Evolutionary conservation across 2,888 invertebrate species (phyloP).

Genomic region (Mesodorylaimus sp.): DNA sequence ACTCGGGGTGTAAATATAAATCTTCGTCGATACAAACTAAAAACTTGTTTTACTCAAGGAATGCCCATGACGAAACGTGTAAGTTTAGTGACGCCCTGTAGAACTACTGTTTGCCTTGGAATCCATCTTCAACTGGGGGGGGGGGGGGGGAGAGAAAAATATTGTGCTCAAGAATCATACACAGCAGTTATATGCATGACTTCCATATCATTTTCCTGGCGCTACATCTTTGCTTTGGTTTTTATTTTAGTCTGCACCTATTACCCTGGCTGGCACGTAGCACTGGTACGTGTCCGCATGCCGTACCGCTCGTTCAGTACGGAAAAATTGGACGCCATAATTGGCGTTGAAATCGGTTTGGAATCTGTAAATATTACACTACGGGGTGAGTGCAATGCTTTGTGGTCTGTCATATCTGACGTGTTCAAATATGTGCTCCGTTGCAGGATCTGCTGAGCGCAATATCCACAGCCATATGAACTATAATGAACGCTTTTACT

Average conservation of each 20-base stretch:
- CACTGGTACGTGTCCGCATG: conserved; percentile 56
- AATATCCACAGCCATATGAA: conserved; percentile 49
- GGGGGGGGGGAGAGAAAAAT: too few species aligned
- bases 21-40: too few species aligned
- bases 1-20: too few species aligned
- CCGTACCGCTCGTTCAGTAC: conserved; percentile 75
- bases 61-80: too few species aligned
- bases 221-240: too few species aligned
- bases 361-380: conserved; percentile 87
- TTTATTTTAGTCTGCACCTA: conserved; percentile 54
- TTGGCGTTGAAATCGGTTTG: conserved; percentile 77
- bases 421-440: conserved; percentile 7
- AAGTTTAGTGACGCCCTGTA: too few species aligned
- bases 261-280: conserved; percentile 83
- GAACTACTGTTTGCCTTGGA: too few species aligned
- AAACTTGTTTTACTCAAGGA: too few species aligned
- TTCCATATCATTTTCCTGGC: too few species aligned
- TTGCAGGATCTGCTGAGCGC: conserved; percentile 36
- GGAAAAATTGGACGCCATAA: conserved; percentile 64
- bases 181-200: too few species aligned
- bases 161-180: too few species aligned
- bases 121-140: too few species aligned
- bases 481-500: conserved; percentile 81
- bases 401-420: background rate
- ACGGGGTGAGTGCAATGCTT: conserved; percentile 44